phyloP scores from a whole-genome alignment of 2,888 invertebrate genomes.

The Fragum whitleyi region DNA sequence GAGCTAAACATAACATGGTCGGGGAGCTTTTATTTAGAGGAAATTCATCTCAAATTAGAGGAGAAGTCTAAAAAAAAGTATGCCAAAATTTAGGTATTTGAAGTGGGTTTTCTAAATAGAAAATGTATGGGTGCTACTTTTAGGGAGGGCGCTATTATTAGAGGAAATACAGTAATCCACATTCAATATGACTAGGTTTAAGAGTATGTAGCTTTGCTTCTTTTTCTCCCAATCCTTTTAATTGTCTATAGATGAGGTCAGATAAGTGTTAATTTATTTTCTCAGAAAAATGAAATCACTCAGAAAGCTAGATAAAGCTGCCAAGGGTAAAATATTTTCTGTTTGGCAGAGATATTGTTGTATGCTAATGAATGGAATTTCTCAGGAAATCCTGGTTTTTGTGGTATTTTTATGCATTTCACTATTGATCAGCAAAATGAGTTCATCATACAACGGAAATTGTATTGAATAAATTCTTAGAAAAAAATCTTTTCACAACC shows the following conservation, averaged over 20 bases:
- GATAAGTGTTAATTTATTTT: conserved; percentile 9
- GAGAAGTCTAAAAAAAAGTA: no score
- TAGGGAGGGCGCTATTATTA: no score
- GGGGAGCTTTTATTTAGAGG: no score
- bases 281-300: neutral
- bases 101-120: no score
- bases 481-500: neutral
- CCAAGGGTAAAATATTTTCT: neutral
- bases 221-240: no score
- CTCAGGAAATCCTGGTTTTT: conserved; percentile 20
- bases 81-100: no score
- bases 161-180: no score
- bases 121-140: no score
- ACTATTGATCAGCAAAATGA: conserved; percentile 11
- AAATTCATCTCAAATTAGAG: no score
- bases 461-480: neutral
- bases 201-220: neutral
- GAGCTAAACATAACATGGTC: no score
- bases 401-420: conserved; percentile 22
- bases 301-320: neutral
- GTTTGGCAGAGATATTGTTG: conserved; percentile 18
- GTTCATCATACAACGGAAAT: conserved; percentile 10
- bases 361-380: conserved; percentile 25
- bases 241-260: neutral
- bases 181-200: no score